phyloP scores from a whole-genome alignment of 2,113 vertebrate species.

The Noctilio leporinus region DNA sequence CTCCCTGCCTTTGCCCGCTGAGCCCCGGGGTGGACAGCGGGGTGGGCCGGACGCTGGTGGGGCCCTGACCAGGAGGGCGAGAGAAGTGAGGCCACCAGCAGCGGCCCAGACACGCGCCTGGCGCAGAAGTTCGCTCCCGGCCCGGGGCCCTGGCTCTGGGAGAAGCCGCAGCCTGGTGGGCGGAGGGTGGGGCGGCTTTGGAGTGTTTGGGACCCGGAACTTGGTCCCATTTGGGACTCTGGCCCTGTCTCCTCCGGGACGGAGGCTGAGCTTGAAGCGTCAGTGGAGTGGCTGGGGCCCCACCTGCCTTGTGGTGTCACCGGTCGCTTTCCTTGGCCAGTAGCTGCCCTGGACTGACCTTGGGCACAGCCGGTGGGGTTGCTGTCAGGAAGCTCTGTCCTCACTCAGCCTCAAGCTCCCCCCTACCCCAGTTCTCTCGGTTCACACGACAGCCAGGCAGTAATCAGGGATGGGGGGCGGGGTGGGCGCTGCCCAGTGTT shows the following conservation, averaged over 20 bases:
- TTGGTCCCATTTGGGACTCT: not conserved
- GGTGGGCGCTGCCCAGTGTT: too few species aligned
- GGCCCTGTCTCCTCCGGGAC: not conserved
- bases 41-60: rapidly evolving
- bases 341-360: not conserved
- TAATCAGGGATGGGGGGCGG: not conserved
- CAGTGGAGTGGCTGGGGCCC: not conserved
- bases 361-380: not conserved
- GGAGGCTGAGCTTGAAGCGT: not conserved
- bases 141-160: not conserved
- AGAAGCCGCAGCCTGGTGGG: not conserved
- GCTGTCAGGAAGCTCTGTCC: too few species aligned
- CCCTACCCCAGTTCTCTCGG: not conserved
- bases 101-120: not conserved
- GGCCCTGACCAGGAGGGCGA: not conserved
- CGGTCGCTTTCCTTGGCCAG: not conserved
- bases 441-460: not conserved
- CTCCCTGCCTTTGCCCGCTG: not conserved
- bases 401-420: not conserved
- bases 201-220: not conserved
- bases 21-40: not conserved
- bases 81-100: not conserved
- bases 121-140: not conserved
- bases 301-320: too few species aligned
- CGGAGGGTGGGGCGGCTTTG: not conserved